phyloP scores from a whole-genome alignment of 2,113 vertebrate species.

The Catharus fuscescens region DNA sequence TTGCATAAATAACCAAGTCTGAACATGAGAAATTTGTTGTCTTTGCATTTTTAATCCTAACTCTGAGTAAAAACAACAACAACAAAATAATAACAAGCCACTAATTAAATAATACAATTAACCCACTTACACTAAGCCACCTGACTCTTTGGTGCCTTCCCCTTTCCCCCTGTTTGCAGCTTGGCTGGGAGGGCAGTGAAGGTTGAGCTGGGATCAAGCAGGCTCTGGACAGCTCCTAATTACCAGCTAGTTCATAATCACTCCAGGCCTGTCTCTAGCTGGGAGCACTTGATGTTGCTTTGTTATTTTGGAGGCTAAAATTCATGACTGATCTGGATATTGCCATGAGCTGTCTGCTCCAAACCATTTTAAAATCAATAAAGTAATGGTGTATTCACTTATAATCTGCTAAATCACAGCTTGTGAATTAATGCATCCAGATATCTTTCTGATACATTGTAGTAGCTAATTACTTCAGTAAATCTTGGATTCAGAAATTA shows the following conservation, averaged over 20 bases:
- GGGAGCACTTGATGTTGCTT: background rate
- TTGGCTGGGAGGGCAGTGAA: background rate
- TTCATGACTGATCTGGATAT: background rate
- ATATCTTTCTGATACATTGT: background rate
- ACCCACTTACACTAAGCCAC: too few relatives aligned
- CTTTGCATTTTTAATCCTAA: too few relatives aligned
- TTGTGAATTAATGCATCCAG: background rate
- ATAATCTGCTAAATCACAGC: fast-evolving
- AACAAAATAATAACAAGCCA: too few relatives aligned
- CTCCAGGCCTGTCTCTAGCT: background rate
- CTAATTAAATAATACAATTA: too few relatives aligned
- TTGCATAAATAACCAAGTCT: too few relatives aligned
- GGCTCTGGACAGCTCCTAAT: background rate
- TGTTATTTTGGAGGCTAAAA: background rate
- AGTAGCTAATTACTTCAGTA: background rate
- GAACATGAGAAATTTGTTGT: too few relatives aligned
- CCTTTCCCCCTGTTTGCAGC: background rate
- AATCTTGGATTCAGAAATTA: background rate
- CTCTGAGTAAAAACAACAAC: too few relatives aligned
- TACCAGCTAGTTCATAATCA: background rate
- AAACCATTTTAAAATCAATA: background rate
- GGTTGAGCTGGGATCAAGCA: background rate
- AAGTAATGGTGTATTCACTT: background rate
- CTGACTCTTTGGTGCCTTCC: fast-evolving
- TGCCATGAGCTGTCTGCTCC: background rate